phyloP scores from a whole-genome alignment of 2,113 vertebrate genomes.

The Leucopsar rothschildi region DNA sequence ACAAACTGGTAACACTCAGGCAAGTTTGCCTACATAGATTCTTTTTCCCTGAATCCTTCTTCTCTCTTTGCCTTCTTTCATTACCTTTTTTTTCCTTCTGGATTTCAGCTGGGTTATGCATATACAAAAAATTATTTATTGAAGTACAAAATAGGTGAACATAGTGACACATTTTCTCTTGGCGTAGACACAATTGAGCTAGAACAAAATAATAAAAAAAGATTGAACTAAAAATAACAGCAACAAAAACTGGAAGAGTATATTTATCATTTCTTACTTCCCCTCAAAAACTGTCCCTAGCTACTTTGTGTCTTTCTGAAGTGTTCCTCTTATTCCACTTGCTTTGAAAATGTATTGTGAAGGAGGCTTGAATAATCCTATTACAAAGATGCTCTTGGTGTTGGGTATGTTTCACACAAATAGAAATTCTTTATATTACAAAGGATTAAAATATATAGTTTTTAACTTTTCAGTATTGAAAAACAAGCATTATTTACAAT shows the following conservation, averaged over 20 bases:
- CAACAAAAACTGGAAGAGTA: not conserved
- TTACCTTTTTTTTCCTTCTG: not conserved
- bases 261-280: not conserved
- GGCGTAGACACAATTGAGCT: not conserved
- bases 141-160: not conserved
- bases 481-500: not conserved
- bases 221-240: not conserved
- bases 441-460: not conserved
- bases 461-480: not conserved
- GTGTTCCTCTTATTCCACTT: not conserved
- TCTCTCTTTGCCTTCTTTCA: not conserved
- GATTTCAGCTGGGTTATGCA: not conserved
- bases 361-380: not conserved
- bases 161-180: not conserved
- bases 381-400: not conserved
- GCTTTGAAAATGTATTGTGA: not conserved
- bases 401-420: not conserved
- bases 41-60: not conserved
- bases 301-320: not conserved
- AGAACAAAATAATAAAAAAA: not conserved
- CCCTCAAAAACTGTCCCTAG: not conserved
- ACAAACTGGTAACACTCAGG: not conserved
- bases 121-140: not conserved
- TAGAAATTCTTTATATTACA: not conserved
- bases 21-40: not conserved